Conservation (phyloP, 1,140 invertebrate genomes). For the Monomorium pharaonis region DNA sequence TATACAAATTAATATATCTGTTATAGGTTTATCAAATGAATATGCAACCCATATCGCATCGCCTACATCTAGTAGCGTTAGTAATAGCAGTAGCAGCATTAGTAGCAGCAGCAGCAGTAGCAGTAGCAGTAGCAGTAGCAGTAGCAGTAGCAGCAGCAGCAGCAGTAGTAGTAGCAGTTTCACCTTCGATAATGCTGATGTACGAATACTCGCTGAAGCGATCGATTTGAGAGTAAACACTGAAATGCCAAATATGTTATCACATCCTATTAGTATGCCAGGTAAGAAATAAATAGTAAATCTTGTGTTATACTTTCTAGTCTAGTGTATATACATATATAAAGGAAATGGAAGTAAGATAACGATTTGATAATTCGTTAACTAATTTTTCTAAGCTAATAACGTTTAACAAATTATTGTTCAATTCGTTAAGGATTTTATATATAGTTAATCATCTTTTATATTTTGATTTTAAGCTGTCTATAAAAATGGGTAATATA, state of each 20-base stretch:
- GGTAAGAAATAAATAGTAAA: conserved; percentile 55
- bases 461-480: no score
- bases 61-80: conserved; percentile 63
- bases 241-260: conserved; percentile 60
- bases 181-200: conserved; percentile 76
- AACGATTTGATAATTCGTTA: no score
- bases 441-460: no score
- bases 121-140: conserved; percentile 64
- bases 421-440: no score
- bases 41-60: conserved; percentile 71
- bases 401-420: no score
- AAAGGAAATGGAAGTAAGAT: no score
- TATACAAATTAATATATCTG: neutral
- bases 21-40: conserved; percentile 72
- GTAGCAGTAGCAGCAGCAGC: conserved; percentile 67
- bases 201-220: conserved; percentile 74
- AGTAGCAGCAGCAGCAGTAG: conserved; percentile 61
- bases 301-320: neutral
- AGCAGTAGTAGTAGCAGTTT: conserved; percentile 63
- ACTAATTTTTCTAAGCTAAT: no score
- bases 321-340: neutral
- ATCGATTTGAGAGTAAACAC: conserved; percentile 69
- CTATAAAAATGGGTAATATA: no score
- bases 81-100: conserved; percentile 61
- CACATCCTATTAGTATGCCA: conserved; percentile 72